Base-by-base conservation (phyloP, 2,888 invertebrate species). In the Drosophila putrida region DNA sequence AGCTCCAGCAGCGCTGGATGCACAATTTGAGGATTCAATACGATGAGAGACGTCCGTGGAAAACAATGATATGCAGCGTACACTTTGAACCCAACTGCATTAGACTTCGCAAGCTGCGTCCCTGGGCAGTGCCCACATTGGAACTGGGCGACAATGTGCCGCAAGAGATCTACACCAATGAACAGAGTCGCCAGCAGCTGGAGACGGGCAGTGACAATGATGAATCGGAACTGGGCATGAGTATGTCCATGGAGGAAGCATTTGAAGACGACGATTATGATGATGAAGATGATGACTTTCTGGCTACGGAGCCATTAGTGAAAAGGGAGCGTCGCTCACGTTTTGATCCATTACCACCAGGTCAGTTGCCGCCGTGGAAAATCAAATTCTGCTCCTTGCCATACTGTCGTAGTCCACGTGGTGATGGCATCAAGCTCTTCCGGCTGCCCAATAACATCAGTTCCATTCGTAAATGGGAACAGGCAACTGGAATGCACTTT, bases 111-210 rank as follows among this genome's bases (percentile, higher is more conserved):
- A 86, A 88, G 50, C 74, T 91, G 11, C 80, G 85, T 4, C 80
- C 83, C 20, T 91, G 90, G 91, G 88, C 91, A 2, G 80, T 91
- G 53, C 90, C 90, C 4, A 91, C 90, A 0, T 62, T 91, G 6
- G 78, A 89, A 20, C 68, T 91, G 28, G 90, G 90, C 2, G 51
- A 67, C 6, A 86, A 86, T 63, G 88, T 85, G n/a, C 88, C 89
- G 1, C 53, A 51, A 5, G 51, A 66, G 4, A 61, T 89, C 13
- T 85, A 67, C 13, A 71, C 80, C 2, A 86, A 86, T 60, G 74
- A 82, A 15, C 71, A 88, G 46, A 74, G 84, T 36, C 76, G 71
- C 25, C 53, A 27, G 35, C 60, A 61, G 25, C 20, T 63, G 13
- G 67, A 65, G 3, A 6, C 35, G 25, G 67, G 76, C 33, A 75